phyloP scores from a whole-genome alignment of 2,888 invertebrate genomes.

The Latrodectus hesperus region DNA sequence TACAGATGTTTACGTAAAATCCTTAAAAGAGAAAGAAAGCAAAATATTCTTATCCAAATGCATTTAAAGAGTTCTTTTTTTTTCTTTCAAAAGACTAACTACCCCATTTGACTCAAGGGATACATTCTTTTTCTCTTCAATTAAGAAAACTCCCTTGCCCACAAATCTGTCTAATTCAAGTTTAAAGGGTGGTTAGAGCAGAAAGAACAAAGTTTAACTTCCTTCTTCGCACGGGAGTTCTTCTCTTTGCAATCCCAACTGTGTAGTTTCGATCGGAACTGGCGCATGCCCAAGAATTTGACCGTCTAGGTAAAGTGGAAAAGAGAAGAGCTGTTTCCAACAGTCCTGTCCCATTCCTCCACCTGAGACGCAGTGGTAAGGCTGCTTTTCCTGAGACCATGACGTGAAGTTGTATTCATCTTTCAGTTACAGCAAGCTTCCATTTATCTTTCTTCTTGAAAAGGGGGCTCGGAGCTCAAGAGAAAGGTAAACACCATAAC shows the following conservation, averaged over 20 bases:
- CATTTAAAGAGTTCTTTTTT: too few species aligned
- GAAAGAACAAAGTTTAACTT: constrained; percentile 2
- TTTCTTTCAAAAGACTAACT: too few species aligned
- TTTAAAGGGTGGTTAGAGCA: neutral
- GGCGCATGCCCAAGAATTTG: constrained; percentile 1
- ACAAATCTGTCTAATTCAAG: constrained; percentile 1
- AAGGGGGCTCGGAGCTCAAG: too few species aligned
- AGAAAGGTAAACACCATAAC: too few species aligned
- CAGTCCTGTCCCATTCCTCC: neutral
- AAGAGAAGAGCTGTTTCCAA: neutral
- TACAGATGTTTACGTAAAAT: too few species aligned
- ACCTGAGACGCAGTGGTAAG: neutral
- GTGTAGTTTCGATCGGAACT: neutral
- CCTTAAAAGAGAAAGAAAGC: too few species aligned
- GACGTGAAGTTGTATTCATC: neutral
- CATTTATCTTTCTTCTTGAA: neutral
- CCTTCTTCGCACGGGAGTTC: neutral
- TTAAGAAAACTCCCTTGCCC: neutral
- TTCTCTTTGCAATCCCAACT: neutral
- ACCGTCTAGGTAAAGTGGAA: neutral
- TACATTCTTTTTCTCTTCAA: neutral
- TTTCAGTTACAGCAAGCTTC: neutral
- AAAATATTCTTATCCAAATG: too few species aligned
- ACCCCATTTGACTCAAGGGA: too few species aligned
- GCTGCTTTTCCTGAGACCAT: neutral